phyloP scores from a whole-genome alignment of 2,113 vertebrate species.

The Pedetes capensis region DNA sequence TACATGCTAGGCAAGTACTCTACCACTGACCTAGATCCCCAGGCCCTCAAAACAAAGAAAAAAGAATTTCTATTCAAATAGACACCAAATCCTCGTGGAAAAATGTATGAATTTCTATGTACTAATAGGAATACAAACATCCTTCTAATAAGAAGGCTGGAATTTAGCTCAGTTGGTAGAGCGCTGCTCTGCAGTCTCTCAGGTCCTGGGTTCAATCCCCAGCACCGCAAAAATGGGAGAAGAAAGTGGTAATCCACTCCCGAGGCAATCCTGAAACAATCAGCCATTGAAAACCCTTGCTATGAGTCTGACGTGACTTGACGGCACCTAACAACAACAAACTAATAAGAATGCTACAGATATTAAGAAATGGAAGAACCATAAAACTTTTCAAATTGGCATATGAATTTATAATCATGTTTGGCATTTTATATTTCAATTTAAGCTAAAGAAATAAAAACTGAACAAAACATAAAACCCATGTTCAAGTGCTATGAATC shows the following conservation, averaged over 20 bases:
- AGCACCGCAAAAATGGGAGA: no score
- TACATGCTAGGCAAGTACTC: not conserved
- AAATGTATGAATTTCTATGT: not conserved
- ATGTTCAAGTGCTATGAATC: not conserved
- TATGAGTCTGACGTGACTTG: no score
- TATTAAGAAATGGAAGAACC: not conserved
- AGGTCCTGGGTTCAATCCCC: no score
- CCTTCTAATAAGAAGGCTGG: not conserved
- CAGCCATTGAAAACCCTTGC: no score
- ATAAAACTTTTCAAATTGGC: not conserved
- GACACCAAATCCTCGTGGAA: not conserved
- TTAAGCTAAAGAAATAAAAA: not conserved
- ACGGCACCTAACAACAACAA: no score
- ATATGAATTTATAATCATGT: not conserved
- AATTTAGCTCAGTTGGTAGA: no score
- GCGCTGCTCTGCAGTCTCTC: no score
- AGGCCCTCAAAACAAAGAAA: not conserved
- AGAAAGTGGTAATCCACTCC: no score
- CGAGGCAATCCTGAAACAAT: no score
- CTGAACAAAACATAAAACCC: not conserved
- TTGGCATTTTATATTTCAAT: not conserved
- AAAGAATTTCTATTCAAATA: not conserved
- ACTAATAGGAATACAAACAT: not conserved
- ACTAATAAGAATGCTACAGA: not conserved
- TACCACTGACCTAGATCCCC: no score